A percentile compares a stretch with the other conserved stretches of the same genome.
phyloP scores from a whole-genome alignment of 2,797 vertebrate genomes.

The Bradypodion pumilum region DNA sequence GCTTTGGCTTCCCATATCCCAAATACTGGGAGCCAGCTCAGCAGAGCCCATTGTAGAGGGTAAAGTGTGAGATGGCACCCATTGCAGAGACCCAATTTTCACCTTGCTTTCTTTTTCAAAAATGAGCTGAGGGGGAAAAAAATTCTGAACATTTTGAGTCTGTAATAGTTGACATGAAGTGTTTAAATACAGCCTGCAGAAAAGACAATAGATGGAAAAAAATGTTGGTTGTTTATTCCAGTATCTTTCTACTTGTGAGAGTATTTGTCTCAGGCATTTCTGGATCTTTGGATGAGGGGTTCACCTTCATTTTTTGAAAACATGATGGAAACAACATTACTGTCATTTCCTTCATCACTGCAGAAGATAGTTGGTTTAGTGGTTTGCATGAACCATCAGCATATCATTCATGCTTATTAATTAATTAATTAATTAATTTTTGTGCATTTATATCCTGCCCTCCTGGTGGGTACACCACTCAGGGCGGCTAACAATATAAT shows the following conservation, averaged over 20 bases:
- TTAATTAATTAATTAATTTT: too few relatives aligned
- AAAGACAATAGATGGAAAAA: too few relatives aligned
- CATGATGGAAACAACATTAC: not conserved
- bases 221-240: too few relatives aligned
- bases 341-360: not conserved
- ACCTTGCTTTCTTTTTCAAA: not conserved
- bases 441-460: too few relatives aligned
- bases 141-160: not conserved
- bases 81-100: not conserved
- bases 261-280: not conserved
- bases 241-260: too few relatives aligned
- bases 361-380: not conserved
- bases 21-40: not conserved
- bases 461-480: too few relatives aligned
- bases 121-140: too few relatives aligned
- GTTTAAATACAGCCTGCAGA: too few relatives aligned
- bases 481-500: too few relatives aligned
- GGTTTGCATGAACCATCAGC: not conserved
- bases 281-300: too few relatives aligned
- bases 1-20: slow-evolving; percentile 1
- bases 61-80: not conserved
- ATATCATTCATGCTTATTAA: not conserved
- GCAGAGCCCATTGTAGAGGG: not conserved
- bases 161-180: not conserved
- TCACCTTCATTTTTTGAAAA: not conserved